phyloP scores from a whole-genome alignment of 2,113 vertebrate genomes.

The Takifugu bimaculatus region DNA sequence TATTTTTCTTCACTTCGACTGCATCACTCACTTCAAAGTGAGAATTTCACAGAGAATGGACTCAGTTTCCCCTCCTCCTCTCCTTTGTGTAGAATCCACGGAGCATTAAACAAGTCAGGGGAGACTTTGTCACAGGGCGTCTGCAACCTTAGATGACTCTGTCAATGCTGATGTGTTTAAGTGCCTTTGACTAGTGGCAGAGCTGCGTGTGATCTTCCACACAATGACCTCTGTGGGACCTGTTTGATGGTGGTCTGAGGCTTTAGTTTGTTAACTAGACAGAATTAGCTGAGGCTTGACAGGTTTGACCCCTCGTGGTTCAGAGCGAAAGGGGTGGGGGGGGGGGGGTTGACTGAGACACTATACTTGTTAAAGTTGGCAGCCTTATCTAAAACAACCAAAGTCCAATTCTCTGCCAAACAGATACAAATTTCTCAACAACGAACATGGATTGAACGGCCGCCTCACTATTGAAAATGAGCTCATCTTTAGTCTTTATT shows the following conservation, averaged over 20 bases:
- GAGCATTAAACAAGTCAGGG: slow-evolving; percentile 33
- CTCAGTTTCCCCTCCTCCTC: slow-evolving; percentile 14
- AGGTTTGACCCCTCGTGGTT: slow-evolving; percentile 42
- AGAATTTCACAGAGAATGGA: slow-evolving; percentile 57
- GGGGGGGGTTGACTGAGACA: slow-evolving; percentile 36
- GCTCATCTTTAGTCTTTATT: slow-evolving; percentile 35
- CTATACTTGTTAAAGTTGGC: slow-evolving; percentile 2
- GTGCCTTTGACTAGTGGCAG: slow-evolving; percentile 21
- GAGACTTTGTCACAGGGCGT: slow-evolving; percentile 32
- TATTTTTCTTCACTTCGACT: slow-evolving; percentile 50
- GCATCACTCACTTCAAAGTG: slow-evolving; percentile 55
- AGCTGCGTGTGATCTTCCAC: slow-evolving; percentile 22
- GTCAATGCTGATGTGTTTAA: slow-evolving; percentile 17
- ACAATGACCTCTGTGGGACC: slow-evolving; percentile 31
- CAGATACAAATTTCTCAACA: too few relatives aligned
- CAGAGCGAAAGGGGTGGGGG: slow-evolving; percentile 19
- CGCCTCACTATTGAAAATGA: slow-evolving; percentile 32
- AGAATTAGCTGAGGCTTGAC: slow-evolving; percentile 45
- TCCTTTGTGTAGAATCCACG: slow-evolving; percentile 46
- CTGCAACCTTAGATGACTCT: slow-evolving; percentile 51
- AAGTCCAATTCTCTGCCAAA: too few relatives aligned
- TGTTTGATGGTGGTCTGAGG: slow-evolving; percentile 34
- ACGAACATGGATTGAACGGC: background rate
- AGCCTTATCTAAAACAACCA: too few relatives aligned
- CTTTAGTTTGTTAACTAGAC: slow-evolving; percentile 49